These are phyloP conservation scores for Notodonta ziczac DNA, from an alignment of 2,888 invertebrate genomes.

Conservation along the genomic window DNA sequence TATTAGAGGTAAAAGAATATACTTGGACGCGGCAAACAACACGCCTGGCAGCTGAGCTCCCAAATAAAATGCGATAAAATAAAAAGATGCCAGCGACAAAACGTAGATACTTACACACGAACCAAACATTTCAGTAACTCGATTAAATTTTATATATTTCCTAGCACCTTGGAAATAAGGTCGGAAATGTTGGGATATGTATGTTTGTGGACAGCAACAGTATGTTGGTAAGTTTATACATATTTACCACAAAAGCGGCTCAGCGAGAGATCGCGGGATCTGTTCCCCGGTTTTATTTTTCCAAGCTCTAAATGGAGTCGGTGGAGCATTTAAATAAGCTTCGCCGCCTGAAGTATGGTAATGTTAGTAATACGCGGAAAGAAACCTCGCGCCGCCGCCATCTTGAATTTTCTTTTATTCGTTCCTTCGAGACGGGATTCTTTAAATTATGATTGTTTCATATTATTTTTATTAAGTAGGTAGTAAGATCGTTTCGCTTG, in stretches of 20 bases:
- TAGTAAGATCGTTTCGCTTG: neutral
- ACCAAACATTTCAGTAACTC: conserved; percentile 43
- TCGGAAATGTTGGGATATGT: conserved; percentile 36
- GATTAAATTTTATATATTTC: conserved; percentile 19
- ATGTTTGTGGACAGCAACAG: conserved; percentile 30
- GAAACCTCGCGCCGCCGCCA: conserved; percentile 77
- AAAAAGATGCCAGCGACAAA: conserved; percentile 80
- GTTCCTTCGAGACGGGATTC: conserved; percentile 47
- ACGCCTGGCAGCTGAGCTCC: conserved; percentile 78
- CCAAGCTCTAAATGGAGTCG: conserved; percentile 85
- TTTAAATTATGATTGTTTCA: conserved; percentile 32
- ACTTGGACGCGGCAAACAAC: conserved; percentile 72
- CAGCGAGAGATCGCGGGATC: conserved; percentile 81
- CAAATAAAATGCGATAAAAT: conserved; percentile 82
- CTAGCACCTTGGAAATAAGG: conserved; percentile 40
- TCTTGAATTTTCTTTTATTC: conserved; percentile 71
- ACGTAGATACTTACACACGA: conserved; percentile 75
- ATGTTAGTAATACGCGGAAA: conserved; percentile 82
- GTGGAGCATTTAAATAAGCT: conserved; percentile 85
- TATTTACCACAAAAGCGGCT: conserved; percentile 85
- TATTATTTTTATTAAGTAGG: conserved; percentile 3
- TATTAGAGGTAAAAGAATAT: conserved; percentile 54
- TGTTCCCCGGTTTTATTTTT: conserved; percentile 82
- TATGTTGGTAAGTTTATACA: conserved; percentile 75
- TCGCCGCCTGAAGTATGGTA: conserved; percentile 83